These are phyloP conservation scores for Noctua janthina DNA, from an alignment of 2,888 invertebrate genomes.

Conservation along the genomic window DNA sequence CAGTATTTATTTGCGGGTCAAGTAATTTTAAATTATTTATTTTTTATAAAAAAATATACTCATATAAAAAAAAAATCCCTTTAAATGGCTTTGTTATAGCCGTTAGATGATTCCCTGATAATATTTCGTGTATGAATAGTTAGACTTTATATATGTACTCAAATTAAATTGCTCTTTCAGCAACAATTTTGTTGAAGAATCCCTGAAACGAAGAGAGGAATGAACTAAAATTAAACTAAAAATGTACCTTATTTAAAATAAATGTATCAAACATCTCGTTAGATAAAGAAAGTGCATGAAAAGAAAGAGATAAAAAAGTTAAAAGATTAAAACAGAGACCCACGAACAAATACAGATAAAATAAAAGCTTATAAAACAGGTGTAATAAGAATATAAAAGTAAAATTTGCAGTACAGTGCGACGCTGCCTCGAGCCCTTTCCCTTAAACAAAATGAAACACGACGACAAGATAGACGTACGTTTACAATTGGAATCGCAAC, in stretches of 20 bases:
- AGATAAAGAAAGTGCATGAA: background rate
- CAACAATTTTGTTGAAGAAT: background rate
- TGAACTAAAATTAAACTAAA: background rate
- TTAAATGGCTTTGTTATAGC: too few species aligned
- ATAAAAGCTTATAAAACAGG: background rate
- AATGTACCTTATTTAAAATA: too few species aligned
- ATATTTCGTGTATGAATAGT: too few species aligned
- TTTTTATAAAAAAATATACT: too few species aligned
- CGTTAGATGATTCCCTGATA: too few species aligned
- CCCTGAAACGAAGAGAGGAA: background rate
- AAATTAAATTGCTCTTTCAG: constrained; percentile 15
- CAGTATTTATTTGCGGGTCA: too few species aligned
- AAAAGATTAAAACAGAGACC: background rate
- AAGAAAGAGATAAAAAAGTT: background rate
- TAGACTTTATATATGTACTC: background rate
- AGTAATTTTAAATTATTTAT: too few species aligned
- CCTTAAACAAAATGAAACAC: constrained; percentile 29
- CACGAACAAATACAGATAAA: background rate
- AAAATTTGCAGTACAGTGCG: background rate
- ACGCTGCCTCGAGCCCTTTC: too few species aligned
- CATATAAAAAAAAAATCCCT: too few species aligned
- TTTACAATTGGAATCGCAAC: background rate
- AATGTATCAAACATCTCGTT: background rate
- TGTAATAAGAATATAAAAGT: background rate
- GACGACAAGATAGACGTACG: background rate